Percentiles rank a stretch among this genome's conserved stretches.
Conservation (phyloP, 1,140 invertebrate species). For the Pentalonia nigronervosa region DNA sequence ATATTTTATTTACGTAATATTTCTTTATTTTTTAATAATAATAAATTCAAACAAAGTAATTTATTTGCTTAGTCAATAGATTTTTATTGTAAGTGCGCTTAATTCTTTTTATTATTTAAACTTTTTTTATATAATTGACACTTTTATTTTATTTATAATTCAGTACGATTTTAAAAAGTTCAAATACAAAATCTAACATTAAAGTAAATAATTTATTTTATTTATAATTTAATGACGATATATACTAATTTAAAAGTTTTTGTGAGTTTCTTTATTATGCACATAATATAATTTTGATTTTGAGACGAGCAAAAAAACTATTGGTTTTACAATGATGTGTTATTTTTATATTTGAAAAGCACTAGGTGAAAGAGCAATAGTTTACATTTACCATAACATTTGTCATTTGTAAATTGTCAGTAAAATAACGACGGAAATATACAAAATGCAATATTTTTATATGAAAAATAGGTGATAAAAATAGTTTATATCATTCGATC, state of each 20-base stretch:
- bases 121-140: neutral
- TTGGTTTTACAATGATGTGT: neutral
- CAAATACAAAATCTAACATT: neutral
- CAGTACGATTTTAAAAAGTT: neutral
- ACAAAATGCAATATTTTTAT: neutral
- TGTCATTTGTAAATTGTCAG: neutral
- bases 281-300: neutral
- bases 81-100: neutral
- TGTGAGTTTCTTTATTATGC: too few species aligned
- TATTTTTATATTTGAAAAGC: neutral
- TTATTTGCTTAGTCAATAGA: neutral
- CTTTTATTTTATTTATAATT: neutral
- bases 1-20: neutral
- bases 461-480: neutral
- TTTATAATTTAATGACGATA: neutral
- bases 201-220: neutral
- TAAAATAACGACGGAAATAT: neutral
- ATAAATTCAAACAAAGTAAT: neutral
- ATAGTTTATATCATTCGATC: neutral
- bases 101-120: constrained; percentile 13
- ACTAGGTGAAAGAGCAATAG: neutral
- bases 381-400: neutral
- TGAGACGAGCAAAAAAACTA: too few species aligned
- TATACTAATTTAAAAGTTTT: neutral
- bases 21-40: neutral